Percentiles rank a stretch among this genome's conserved stretches.
Evolutionary conservation across 2,888 invertebrate genomes (phyloP).

Genomic region (Calameuta filiformis): DNA sequence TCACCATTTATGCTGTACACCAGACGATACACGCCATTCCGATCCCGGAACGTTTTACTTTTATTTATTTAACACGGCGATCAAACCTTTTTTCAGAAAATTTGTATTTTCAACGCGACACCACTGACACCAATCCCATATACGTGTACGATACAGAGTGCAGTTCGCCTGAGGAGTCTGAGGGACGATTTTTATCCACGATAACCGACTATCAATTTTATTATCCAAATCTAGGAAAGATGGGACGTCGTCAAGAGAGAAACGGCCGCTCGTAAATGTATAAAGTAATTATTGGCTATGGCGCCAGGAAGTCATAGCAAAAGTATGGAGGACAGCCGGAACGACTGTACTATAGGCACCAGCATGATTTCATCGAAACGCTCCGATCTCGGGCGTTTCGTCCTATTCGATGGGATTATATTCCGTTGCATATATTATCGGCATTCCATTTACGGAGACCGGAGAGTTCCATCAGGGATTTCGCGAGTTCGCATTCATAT

Average conservation of each 20-base stretch:
- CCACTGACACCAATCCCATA: neutral
- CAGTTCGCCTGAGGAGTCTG: neutral
- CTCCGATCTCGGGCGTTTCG: slow-evolving; percentile 11
- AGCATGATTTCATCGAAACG: slow-evolving; percentile 25
- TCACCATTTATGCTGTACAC: neutral
- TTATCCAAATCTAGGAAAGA: slow-evolving; percentile 17
- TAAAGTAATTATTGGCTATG: slow-evolving; percentile 48
- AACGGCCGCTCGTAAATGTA: slow-evolving; percentile 49
- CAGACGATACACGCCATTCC: neutral
- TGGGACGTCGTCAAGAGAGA: slow-evolving; percentile 45
- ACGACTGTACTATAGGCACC: neutral
- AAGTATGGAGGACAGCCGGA: neutral
- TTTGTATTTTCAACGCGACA: neutral
- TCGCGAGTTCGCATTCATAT: slow-evolving; percentile 45
- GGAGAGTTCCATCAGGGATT: slow-evolving; percentile 39
- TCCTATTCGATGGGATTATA: slow-evolving; percentile 39
- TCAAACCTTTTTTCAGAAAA: neutral
- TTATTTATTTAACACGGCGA: neutral
- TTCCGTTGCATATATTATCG: slow-evolving; percentile 36
- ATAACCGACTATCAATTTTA: neutral
- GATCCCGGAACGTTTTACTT: neutral
- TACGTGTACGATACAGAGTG: neutral
- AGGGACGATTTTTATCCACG: neutral
- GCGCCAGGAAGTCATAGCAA: neutral
- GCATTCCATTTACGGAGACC: slow-evolving; percentile 36